Evolutionary conservation across 1,140 invertebrate species (phyloP).

Genomic region (Calephelis virginiensis): DNA sequence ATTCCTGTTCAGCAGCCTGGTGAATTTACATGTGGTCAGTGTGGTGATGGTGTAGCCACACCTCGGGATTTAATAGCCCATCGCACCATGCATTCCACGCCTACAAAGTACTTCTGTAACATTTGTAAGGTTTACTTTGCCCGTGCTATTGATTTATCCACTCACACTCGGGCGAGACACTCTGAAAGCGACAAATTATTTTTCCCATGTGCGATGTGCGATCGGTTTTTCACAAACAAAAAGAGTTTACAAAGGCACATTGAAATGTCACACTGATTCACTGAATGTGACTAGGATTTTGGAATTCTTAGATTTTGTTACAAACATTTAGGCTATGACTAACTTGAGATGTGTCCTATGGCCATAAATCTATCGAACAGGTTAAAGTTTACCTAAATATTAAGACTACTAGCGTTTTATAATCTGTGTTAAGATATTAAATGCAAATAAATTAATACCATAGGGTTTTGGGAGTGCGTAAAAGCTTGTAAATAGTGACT

Average conservation of each 20-base stretch:
- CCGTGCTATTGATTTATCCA: slow-evolving; percentile 75
- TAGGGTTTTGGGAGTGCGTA: not conserved
- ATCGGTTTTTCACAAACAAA: slow-evolving; percentile 75
- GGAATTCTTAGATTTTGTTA: not conserved
- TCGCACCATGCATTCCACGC: slow-evolving; percentile 69
- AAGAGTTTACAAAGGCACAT: slow-evolving; percentile 76
- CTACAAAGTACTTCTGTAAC: slow-evolving; percentile 76
- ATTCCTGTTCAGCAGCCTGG: slow-evolving; percentile 41
- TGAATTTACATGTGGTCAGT: slow-evolving; percentile 71
- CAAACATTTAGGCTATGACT: not conserved
- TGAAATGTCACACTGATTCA: slow-evolving; percentile 67
- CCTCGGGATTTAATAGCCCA: slow-evolving; percentile 69
- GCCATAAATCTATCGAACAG: not conserved
- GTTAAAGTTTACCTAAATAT: not conserved
- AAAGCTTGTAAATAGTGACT: slow-evolving; percentile 15
- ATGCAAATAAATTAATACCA: not conserved
- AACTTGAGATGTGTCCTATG: not conserved
- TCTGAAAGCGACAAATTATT: slow-evolving; percentile 70
- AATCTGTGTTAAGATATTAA: not conserved
- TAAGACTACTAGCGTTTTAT: not conserved
- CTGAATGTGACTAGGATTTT: not conserved
- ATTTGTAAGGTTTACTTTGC: slow-evolving; percentile 80
- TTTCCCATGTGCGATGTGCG: slow-evolving; percentile 76
- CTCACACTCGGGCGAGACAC: slow-evolving; percentile 79
- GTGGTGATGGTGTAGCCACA: slow-evolving; percentile 68